Conservation (phyloP, 2,797 vertebrate species). For the Pangasius larnaudii region DNA sequence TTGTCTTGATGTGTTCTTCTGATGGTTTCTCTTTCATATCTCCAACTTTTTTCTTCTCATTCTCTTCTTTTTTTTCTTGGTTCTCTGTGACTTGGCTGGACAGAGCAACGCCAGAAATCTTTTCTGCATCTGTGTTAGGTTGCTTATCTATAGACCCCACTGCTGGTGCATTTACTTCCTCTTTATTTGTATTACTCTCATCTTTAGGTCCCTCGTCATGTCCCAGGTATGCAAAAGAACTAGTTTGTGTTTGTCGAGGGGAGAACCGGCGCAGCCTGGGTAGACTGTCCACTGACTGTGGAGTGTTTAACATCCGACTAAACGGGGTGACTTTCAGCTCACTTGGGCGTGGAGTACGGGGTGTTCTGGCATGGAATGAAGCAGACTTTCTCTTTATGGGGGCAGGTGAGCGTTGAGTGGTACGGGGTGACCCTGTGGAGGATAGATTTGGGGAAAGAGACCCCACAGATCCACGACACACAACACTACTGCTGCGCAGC, state of each 20-base stretch:
- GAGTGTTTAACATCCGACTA: constrained; percentile 92
- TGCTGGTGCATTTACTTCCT: background rate
- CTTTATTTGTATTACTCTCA: constrained; percentile 51
- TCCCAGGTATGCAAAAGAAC: constrained; percentile 89
- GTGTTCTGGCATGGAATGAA: constrained; percentile 86
- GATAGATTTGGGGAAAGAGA: constrained; percentile 80
- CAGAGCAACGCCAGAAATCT: constrained; percentile 29
- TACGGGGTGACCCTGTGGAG: constrained; percentile 81
- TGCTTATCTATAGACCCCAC: constrained; percentile 62
- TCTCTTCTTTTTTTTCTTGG: constrained; percentile 62
- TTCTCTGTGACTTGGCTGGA: constrained; percentile 54
- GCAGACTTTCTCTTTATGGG: constrained; percentile 84
- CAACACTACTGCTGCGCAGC: constrained; percentile 80
- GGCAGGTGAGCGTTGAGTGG: constrained; percentile 83
- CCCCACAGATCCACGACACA: constrained; percentile 77
- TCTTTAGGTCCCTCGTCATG: constrained; percentile 71
- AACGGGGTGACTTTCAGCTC: constrained; percentile 91
- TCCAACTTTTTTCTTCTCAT: constrained; percentile 47
- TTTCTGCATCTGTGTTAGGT: constrained; percentile 34
- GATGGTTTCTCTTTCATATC: constrained; percentile 63
- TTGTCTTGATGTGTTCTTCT: constrained; percentile 66
- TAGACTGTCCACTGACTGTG: constrained; percentile 93
- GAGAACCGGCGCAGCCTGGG: constrained; percentile 90
- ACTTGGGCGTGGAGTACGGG: constrained; percentile 88
- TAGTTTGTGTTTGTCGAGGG: constrained; percentile 86